Evolutionary conservation across 2,797 vertebrate species (phyloP).

Genomic region (Tenualosa thibaudeaui): DNA sequence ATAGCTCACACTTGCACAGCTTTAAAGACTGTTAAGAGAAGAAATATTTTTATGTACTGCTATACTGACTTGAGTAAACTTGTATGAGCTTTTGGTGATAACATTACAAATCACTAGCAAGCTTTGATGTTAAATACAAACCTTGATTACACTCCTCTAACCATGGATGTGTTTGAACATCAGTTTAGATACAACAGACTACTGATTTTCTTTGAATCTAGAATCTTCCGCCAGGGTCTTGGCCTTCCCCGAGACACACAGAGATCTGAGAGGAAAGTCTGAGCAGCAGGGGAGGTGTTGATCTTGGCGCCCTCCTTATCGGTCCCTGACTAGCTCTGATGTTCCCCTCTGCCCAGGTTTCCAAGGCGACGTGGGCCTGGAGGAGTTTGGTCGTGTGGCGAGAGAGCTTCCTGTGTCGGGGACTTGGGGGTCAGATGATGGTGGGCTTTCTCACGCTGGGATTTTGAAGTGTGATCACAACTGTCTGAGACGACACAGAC

Average conservation of each 20-base stretch:
- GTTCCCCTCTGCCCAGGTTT: slow-evolving; percentile 27
- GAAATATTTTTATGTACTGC: not conserved
- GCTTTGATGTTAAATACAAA: not conserved
- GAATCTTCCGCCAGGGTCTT: not conserved
- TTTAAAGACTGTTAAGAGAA: not conserved
- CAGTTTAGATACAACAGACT: not conserved
- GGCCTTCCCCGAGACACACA: not conserved
- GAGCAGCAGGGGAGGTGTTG: not conserved
- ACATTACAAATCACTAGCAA: not conserved
- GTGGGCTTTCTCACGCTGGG: not conserved
- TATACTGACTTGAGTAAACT: not conserved
- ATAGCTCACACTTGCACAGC: not conserved
- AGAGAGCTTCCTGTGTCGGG: not conserved
- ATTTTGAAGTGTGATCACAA: not conserved
- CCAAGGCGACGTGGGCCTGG: not conserved
- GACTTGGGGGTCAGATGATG: not conserved
- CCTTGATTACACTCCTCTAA: not conserved
- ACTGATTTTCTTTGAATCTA: not conserved
- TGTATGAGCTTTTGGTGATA: not conserved
- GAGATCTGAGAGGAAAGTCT: not conserved
- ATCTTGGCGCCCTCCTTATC: slow-evolving; percentile 18
- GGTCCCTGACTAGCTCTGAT: not conserved
- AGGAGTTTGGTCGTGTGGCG: slow-evolving; percentile 6
- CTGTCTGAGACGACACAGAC: not conserved
- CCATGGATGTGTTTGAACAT: not conserved